These are phyloP conservation scores for Scaptomyza montana DNA, from an alignment of 1,140 invertebrate species.

Conservation along the genomic window DNA sequence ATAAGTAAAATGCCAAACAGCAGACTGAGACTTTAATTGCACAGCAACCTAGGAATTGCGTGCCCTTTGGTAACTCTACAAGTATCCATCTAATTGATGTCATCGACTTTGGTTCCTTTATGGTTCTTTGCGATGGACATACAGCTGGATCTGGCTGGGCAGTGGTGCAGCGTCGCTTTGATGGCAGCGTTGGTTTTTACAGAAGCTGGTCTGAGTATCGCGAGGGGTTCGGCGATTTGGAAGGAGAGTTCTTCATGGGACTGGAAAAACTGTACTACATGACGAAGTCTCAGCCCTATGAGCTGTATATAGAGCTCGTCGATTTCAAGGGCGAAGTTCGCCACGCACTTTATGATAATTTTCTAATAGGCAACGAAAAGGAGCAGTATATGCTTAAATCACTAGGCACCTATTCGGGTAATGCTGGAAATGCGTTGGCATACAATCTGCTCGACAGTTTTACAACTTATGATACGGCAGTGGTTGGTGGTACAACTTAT, in stretches of 20 bases:
- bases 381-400: constrained; percentile 87
- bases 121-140: constrained; percentile 8
- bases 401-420: constrained; percentile 87
- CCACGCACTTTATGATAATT: constrained; percentile 87
- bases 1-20: not conserved
- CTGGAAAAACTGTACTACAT: constrained; percentile 24
- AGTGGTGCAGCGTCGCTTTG: constrained; percentile 16
- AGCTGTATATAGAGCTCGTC: constrained; percentile 85
- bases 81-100: constrained; percentile 5
- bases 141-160: constrained; percentile 19
- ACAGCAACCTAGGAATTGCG: not conserved
- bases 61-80: not conserved
- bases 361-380: constrained; percentile 86
- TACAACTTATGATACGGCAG: constrained; percentile 88
- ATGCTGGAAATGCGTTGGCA: constrained; percentile 87
- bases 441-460: constrained; percentile 88
- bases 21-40: not conserved
- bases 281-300: constrained; percentile 19
- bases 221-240: constrained; percentile 15
- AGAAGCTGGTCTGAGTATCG: constrained; percentile 22
- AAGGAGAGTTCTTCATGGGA: constrained; percentile 32
- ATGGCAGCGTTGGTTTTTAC: constrained; percentile 21
- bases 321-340: constrained; percentile 85
- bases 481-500: constrained; percentile 87
- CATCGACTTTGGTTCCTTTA: not conserved